Evolutionary conservation across 2,113 vertebrate genomes (phyloP), one percentile per base, ranked within the genome.

Genomic region (Bucco capensis): DNA sequence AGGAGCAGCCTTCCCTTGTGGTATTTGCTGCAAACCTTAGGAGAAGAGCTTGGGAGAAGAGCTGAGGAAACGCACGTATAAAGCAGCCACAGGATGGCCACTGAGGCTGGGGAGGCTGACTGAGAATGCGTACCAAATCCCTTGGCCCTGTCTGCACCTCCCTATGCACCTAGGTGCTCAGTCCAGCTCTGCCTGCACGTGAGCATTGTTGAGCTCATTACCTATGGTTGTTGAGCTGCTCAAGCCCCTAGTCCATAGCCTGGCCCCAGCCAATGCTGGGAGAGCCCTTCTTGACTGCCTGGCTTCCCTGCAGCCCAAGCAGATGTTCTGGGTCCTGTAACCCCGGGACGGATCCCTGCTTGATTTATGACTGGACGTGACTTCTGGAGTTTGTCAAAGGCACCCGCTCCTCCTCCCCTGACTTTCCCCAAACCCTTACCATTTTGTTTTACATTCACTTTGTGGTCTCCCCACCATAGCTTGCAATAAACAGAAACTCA

Each of bases 321-420:
- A 96, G 96, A 97, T 96, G 94, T 95, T 93, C 83, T 72, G 87
- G 89, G 94, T 95, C 88, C 92, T 37, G 74, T 74, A 70, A n/a
- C 85, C 76, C 88, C 0, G 14, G 82, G 96, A 96, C 54, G 12
- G 84, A 88, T 82, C 78, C 58, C 4, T 1, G 74, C 77, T 88
- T 95, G 95, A 95, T 96, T 97, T 96, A 95, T 92, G 83, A 83
- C 93, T 94, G 91, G 92, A 95, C 60, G 25, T 92, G 91, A 92
- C 93, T 97, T 92, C 96, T 96, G 96, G 91, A 96, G 95, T 93
- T 90, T 70, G 94, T 97, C 95, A 94, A 94, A 96, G 81, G 80
- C 94, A 82, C 85, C 83, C 76, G 2, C 69, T 86, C 91, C 77
- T 90, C 92, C 94, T 93, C 53, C 79, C 35, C 76, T 81, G 70